These are phyloP conservation scores for Sclerurus mexicanus DNA, from an alignment of 2,113 vertebrate species.

Conservation along the genomic window DNA sequence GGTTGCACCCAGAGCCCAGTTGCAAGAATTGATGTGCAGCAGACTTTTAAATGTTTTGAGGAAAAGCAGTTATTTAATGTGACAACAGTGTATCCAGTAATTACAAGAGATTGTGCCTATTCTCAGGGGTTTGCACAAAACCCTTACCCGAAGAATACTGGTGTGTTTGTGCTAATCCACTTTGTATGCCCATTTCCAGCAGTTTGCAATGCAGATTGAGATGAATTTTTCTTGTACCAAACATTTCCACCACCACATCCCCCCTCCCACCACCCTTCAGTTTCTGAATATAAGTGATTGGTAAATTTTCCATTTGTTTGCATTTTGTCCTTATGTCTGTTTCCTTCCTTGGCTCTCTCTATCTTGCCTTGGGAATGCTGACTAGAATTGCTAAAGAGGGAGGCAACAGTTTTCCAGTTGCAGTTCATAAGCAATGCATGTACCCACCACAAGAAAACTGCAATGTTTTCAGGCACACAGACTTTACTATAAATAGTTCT, in stretches of 20 bases:
- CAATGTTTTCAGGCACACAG: constrained; percentile 32
- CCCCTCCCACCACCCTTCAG: not conserved
- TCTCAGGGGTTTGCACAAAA: constrained; percentile 3
- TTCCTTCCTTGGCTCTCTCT: constrained; percentile 36
- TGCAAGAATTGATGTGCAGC: not conserved
- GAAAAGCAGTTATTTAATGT: not conserved
- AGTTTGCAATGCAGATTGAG: constrained; percentile 17
- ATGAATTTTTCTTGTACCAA: not conserved
- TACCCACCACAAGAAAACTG: constrained; percentile 28
- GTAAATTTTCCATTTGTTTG: constrained; percentile 62
- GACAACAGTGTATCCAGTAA: not conserved
- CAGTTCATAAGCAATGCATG: not conserved
- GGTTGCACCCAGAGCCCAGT: not conserved
- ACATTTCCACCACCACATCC: no score
- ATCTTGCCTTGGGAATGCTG: not conserved
- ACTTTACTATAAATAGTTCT: constrained; percentile 52
- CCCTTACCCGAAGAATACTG: not conserved
- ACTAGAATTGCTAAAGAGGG: constrained; percentile 28
- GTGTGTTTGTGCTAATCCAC: not conserved
- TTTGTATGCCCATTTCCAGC: constrained; percentile 17
- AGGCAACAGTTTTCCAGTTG: constrained; percentile 36
- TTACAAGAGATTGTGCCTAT: not conserved
- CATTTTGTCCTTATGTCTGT: constrained; percentile 27
- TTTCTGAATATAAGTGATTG: constrained; percentile 5
- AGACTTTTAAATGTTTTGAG: not conserved